Base-by-base conservation (phyloP, 2,113 vertebrate genomes). In the Cebidichthys violaceus region DNA sequence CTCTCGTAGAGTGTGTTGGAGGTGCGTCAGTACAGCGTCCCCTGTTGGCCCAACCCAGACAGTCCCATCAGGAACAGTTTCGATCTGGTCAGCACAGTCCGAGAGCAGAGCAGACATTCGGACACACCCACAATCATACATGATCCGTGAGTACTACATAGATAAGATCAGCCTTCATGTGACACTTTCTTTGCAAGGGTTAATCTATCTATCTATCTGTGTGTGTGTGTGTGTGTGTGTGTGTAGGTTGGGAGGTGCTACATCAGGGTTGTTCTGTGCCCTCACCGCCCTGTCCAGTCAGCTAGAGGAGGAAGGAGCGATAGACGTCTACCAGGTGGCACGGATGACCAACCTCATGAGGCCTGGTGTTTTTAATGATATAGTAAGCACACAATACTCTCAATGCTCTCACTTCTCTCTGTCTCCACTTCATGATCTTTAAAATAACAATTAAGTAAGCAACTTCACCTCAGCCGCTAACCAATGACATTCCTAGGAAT, bases 301-400 rank as follows among this genome's bases (percentile, higher is more conserved):
- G 69, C 94, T 99, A 47, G 97, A 99, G 91, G 96, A 96, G 88
- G 97, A 98, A 75, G 97, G 96, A 81, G 95, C 95, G 0, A 90
- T 97, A 75, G 97, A 99, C 75, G 96, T 99, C 77, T 99, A 98
- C 92, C 97, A 97, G 60, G 96, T 97, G 90, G 96, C 97, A 11
- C 97, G 97, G 87, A 98, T 99, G 97, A 97, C 96, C 87, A 99
- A 97, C 94, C 90, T 99, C 79, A 98, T 98, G 97, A 97, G 97
- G 86, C 98, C 98, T 0, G 98, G 98, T 70, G 91, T 98, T 70
- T 99, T 99, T 88, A 96, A 96, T 67, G 98, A 99, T 75, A 82
- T 98, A 43, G 98, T 99, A 94, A 97, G 97, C 61, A 22, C 27
- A 45, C 14, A 22, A 47, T 15, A 31, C 45, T n/a, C 35, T 0